Conservation (phyloP, 1,140 invertebrate species). For the Condylostylus longicornis region DNA sequence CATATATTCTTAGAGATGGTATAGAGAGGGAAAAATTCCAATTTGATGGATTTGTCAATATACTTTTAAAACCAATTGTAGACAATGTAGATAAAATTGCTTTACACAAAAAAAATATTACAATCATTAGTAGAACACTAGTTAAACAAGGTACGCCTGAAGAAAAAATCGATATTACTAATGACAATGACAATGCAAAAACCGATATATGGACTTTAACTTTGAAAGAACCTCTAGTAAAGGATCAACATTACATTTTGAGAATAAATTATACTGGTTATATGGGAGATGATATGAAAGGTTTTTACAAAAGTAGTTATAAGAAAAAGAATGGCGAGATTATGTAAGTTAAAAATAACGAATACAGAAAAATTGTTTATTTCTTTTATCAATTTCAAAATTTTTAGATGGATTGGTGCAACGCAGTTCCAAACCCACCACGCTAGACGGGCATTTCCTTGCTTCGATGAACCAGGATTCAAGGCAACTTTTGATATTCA, state of each 20-base stretch:
- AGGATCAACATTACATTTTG: constrained; percentile 28
- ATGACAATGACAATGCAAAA: constrained; percentile 11
- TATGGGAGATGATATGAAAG: constrained; percentile 44
- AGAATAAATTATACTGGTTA: constrained; percentile 37
- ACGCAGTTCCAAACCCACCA: constrained; percentile 73
- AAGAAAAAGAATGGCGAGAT: constrained; percentile 28
- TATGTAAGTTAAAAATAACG: constrained; percentile 20
- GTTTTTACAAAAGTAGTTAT: constrained; percentile 72
- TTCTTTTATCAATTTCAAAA: background rate
- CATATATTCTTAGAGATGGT: constrained; percentile 37
- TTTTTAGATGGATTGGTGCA: constrained; percentile 44
- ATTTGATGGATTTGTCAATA: constrained; percentile 44
- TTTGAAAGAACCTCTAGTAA: constrained; percentile 20
- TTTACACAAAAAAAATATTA: constrained; percentile 43
- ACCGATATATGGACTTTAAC: constrained; percentile 24
- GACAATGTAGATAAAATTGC: constrained; percentile 34
- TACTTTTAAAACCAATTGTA: constrained; percentile 29
- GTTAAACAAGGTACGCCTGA: constrained; percentile 26
- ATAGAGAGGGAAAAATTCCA: constrained; percentile 38
- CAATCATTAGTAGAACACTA: constrained; percentile 7
- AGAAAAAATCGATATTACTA: constrained; percentile 17
- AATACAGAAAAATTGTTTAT: background rate
- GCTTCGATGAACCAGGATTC: constrained; percentile 76
- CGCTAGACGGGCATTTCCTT: constrained; percentile 72
- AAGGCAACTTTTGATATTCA: constrained; percentile 61